phyloP scores from a whole-genome alignment of 2,113 vertebrate genomes.

The Campylorhamphus procurvoides region DNA sequence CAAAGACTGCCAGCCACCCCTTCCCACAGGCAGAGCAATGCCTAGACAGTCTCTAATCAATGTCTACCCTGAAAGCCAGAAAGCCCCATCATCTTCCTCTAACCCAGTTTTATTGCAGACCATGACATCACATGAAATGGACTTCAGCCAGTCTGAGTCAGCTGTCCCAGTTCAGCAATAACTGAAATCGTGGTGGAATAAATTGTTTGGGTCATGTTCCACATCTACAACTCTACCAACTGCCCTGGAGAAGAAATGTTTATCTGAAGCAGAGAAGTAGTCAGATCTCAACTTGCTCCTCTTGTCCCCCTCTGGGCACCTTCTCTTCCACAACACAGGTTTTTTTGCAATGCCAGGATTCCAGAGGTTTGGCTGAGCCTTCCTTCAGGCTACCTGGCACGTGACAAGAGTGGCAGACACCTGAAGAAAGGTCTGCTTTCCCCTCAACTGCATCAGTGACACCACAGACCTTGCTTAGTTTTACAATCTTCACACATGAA shows the following conservation, averaged over 20 bases:
- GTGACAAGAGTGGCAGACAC: not conserved
- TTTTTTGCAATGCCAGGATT: not conserved
- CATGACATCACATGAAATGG: too few relatives aligned
- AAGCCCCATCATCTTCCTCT: not conserved
- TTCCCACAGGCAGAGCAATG: not conserved
- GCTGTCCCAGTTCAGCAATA: not conserved
- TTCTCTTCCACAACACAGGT: not conserved
- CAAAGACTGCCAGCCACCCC: not conserved
- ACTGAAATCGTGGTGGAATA: not conserved
- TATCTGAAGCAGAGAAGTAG: not conserved
- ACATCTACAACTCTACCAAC: fast-evolving
- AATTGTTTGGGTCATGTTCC: not conserved
- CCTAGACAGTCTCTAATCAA: not conserved
- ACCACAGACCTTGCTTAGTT: not conserved
- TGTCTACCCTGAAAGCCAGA: not conserved
- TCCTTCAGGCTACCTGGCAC: not conserved
- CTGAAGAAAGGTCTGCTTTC: not conserved
- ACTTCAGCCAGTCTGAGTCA: not conserved
- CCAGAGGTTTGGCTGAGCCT: not conserved
- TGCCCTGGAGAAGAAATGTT: fast-evolving
- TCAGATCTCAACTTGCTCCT: not conserved
- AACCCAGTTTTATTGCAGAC: not conserved
- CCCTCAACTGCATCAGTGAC: not conserved
- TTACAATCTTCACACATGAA: not conserved
- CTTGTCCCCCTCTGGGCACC: not conserved